Percentiles rank a stretch among this genome's conserved stretches.
Evolutionary conservation across 2,113 vertebrate genomes (phyloP).

Genomic region (Castor canadensis): DNA sequence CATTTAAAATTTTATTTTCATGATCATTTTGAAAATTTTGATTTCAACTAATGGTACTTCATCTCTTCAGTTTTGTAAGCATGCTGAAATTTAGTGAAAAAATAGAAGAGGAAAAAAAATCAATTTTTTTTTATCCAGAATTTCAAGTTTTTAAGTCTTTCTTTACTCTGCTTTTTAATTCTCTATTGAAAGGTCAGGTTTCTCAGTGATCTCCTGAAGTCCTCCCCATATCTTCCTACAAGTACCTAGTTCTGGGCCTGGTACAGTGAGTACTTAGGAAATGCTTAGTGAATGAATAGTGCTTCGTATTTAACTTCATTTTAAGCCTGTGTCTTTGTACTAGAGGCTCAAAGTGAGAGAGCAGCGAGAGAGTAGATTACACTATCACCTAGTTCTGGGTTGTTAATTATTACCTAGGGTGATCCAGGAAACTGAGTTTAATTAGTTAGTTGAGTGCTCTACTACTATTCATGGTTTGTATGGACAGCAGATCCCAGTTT

Average conservation of each 20-base stretch:
- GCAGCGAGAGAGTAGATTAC: not conserved
- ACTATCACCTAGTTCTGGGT: not conserved
- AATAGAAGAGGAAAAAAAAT: not conserved
- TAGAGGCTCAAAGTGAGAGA: not conserved
- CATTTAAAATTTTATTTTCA: not conserved
- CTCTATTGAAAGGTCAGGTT: conserved; percentile 3
- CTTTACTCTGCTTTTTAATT: conserved; percentile 1
- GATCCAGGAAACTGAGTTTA: conserved; percentile 24
- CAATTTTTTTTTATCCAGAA: not conserved
- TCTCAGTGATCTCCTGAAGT: not conserved
- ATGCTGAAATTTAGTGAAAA: conserved; percentile 10
- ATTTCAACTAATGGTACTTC: not conserved
- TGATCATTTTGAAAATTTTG: not conserved
- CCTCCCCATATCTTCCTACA: not conserved
- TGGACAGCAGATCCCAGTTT: not conserved
- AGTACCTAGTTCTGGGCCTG: not conserved
- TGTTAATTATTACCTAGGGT: conserved; percentile 60
- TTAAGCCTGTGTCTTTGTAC: conserved; percentile 7
- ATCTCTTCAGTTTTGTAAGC: not conserved
- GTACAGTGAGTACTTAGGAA: not conserved
- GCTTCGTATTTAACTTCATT: not conserved
- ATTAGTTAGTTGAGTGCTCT: not conserved
- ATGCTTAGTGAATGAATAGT: not conserved
- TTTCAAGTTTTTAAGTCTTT: not conserved
- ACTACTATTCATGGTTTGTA: not conserved